These are phyloP conservation scores for Patella vulgata DNA, from an alignment of 1,140 invertebrate species.

Conservation along the genomic window DNA sequence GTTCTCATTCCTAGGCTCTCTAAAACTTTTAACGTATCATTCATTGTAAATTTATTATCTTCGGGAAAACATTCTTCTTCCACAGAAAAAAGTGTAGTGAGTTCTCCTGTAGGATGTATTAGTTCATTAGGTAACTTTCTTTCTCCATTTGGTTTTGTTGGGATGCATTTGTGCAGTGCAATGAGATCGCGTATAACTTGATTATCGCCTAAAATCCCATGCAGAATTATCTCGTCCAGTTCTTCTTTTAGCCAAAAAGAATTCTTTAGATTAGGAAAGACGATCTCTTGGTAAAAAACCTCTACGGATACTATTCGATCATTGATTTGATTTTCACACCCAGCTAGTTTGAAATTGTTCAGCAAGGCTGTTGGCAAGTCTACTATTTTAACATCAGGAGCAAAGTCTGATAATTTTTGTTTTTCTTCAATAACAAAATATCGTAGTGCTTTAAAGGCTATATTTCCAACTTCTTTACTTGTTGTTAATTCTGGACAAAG, in stretches of 20 bases:
- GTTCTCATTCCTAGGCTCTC: conserved; percentile 28
- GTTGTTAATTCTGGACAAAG: background rate
- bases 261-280: no score
- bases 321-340: no score
- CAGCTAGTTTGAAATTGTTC: no score
- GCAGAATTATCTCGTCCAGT: conserved; percentile 1
- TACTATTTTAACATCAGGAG: no score
- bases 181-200: background rate
- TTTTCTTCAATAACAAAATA: no score
- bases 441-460: conserved; percentile 6
- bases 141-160: conserved; percentile 8
- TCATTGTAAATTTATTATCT: background rate
- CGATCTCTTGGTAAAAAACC: no score
- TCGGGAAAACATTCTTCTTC: conserved; percentile 18
- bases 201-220: background rate
- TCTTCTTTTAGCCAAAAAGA: background rate
- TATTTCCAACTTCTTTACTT: conserved; percentile 3
- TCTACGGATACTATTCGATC: no score
- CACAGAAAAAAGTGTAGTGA: conserved; percentile 7
- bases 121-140: conserved; percentile 24
- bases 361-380: no score
- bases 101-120: conserved; percentile 12
- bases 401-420: conserved; percentile 9
- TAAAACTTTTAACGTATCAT: conserved; percentile 6
- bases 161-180: conserved; percentile 19